Evolutionary conservation across 2,113 vertebrate species (phyloP), one percentile per base, ranked within the genome.

Genomic region (Dipodomys spectabilis): DNA sequence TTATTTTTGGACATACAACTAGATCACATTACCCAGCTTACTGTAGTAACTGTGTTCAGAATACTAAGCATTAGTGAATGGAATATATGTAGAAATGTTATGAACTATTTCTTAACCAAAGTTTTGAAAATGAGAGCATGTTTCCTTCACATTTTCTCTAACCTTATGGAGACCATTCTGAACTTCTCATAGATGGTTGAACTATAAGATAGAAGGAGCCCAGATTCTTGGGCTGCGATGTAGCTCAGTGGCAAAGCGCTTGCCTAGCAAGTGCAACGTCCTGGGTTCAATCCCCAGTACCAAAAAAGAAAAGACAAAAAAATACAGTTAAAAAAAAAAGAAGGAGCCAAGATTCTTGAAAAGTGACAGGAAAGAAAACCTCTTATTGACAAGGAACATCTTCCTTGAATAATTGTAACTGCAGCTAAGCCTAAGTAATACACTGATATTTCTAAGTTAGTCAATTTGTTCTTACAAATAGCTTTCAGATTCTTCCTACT

Each of bases 121-220:
- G 32, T 10, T 92, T 95, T 90, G 75, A 12, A 94, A 93, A 90
- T 94, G 65, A 93, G 12, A 4, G 4, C 32, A 32, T 92, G 22
- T 0, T 23, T 44, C 44, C 15, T 94, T 87, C 25, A 79, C 15
- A 72, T 39, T 62, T 6, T 82, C 6, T 72, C 71, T 91, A 30
- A 44, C 18, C 13, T 77, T 69, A 25, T 62, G 10, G 45, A 57
- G 35, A 65, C 49, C 75, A 27, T 94, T 45, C 83, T 28, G 45
- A 83, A 60, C n/a, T 89, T 84, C 19, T 93, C 81, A 88, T 73
- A 44, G 15, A 72, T 73, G 20, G 9, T 86, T 7, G 30, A 82
- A 68, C 10, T 27, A 73, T 65, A 88, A 92, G 27, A 60, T 77
- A 8, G 49, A 90, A 93, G 62, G 62, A 81, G 4, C 28, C 32